Base-by-base conservation (phyloP, 2,113 vertebrate species). In the Candoia aspera region DNA sequence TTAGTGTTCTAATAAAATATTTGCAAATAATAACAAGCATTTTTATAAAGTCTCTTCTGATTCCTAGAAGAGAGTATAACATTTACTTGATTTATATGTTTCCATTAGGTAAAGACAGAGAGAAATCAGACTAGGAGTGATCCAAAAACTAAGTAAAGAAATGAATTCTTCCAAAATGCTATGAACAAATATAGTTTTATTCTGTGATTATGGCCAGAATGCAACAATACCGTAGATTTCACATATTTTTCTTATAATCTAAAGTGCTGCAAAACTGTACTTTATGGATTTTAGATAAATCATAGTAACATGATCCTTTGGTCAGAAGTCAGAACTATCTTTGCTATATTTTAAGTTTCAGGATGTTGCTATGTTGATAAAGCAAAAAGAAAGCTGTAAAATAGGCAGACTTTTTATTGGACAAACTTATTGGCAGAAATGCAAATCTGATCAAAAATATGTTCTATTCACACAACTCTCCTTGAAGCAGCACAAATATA, bases 281-380 rank as follows among this genome's bases (percentile, higher is more conserved):
- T 88, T 92, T 93, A 87, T 37, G 21, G 84, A 59, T n/a, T 86
- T 94, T 73, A 93, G 90, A 84, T 89, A 92, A 94, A 94, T 73
- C 19, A 0, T 53, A 86, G 42, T 24, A 49, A 58, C 73, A 85
- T 91, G 13, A 0, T 24, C 4, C 60, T 26, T 92, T 73, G 5
- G 17, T 46, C 62, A 84, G 90, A 37, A 94, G 68, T 91, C 8
- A 53, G 93, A 92, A 54, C 23, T 42, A 26, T 57, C 87, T 93
- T 92, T 94, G 29, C 84, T 89, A 85, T 64, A 87, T 62, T 92
- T 92, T 92, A 64, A 89, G 58, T 89, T 92, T 84, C 87, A 92
- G 46, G 73, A 84, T 85, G 58, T 37, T 85, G 87, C 49, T 79
- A 89, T 64, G n/a, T 89, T 92, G 91, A 84, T 84, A 92, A 92